Evolutionary conservation across 64 coral and sea anemone genomes (phyloP), one percentile per base, ranked within the genome.

Genomic region (Anthopleura sola): DNA sequence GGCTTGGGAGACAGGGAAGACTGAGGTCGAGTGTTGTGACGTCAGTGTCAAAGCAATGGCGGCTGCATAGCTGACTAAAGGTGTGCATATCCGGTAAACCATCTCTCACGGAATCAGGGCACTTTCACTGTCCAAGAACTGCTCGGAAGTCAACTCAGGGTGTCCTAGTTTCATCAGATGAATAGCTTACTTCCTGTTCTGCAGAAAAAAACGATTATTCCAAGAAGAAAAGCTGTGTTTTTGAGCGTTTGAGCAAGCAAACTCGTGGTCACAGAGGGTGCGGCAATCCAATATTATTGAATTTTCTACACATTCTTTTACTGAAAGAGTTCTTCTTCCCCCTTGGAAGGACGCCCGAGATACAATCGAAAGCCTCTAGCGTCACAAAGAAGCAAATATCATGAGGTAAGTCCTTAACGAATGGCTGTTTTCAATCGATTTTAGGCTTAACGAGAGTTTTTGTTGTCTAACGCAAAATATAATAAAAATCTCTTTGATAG

Each of bases 61-160:
- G 88, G 88, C 88, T 68, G 47, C 47, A 75, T 90, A 79, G 76
- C 76, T 79, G n/a, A 33, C 76, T 79, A 79, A 68, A 83, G 81
- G 80, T 84, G 81, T 68, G 88, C 88, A 90, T 84, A 90, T 90
- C 88, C 88, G 88, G 88, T 90, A 79, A 53, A 44, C 76, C 36
- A 79, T 39, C 76, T 79, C 76, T 79, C 44, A 48, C 76, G 76
- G 76, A 79, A 79, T 79, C 76, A 71, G 66, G 76, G 9, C 76
- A 79, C 76, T 79, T 79, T 79, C 76, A 40, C 76, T 44, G 44
- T 48, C 36, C 76, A 79, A 79, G 76, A 79, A 48, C 76, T 79
- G 76, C 76, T 79, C 76, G 76, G 76, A 79, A 79, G 76, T 79
- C n/a, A 79, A 79, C n/a, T 48, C 37, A 79, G 44, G 37, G 76